These are phyloP conservation scores for Bucco capensis DNA, from an alignment of 2,113 vertebrate species.

Conservation along the genomic window DNA sequence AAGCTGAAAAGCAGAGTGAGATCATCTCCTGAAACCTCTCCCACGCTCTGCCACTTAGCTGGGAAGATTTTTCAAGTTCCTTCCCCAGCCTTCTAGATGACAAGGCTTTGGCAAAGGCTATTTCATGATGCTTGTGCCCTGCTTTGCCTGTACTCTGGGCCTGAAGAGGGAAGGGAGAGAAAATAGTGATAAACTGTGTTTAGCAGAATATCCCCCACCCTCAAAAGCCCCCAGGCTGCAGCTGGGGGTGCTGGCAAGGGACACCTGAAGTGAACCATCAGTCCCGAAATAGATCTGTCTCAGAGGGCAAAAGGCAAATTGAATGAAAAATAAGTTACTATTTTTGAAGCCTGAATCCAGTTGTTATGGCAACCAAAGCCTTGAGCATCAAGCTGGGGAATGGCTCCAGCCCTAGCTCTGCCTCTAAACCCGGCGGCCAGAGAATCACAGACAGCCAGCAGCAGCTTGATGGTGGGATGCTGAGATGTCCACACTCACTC, in stretches of 20 bases:
- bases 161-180: background rate
- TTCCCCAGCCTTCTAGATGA: background rate
- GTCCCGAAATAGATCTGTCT: constrained; percentile 54
- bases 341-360: constrained; percentile 73
- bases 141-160: background rate
- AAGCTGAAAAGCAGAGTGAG: constrained; percentile 16
- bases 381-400: constrained; percentile 33
- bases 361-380: constrained; percentile 77
- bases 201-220: background rate
- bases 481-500: background rate
- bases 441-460: background rate
- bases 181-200: fast-evolving
- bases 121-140: background rate
- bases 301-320: constrained; percentile 66
- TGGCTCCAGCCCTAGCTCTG: background rate
- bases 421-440: background rate
- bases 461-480: background rate
- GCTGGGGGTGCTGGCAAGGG: background rate
- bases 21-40: constrained; percentile 27
- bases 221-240: background rate
- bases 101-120: background rate
- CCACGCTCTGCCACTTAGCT: background rate
- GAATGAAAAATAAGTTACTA: constrained; percentile 77
- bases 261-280: constrained; percentile 34
- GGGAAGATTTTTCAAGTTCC: background rate